Conservation (phyloP, 92 coral and sea anemone species). For the Zoanthus sociatus region DNA sequence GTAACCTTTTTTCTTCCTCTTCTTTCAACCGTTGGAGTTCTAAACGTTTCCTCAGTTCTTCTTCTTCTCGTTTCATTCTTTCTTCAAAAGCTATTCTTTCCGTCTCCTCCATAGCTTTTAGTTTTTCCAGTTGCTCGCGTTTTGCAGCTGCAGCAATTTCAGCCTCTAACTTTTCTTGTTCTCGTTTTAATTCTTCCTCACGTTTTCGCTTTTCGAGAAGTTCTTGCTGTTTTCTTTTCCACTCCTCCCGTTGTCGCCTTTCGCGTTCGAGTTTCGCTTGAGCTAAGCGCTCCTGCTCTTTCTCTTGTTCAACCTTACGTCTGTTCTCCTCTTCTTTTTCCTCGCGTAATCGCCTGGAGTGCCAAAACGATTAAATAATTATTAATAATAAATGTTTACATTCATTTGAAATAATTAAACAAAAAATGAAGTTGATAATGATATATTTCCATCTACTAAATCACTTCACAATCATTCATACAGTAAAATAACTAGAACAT, state of each 20-base stretch:
- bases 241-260: constrained; percentile 83
- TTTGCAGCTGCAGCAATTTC: constrained; percentile 86
- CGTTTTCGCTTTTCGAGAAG: constrained; percentile 86
- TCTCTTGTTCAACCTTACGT: constrained; percentile 81
- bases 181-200: constrained; percentile 89
- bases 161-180: constrained; percentile 86
- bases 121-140: constrained; percentile 86
- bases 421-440: too few relatives aligned
- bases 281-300: constrained; percentile 76
- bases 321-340: constrained; percentile 77
- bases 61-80: constrained; percentile 87
- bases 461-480: too few relatives aligned
- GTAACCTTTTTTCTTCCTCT: constrained; percentile 73
- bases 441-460: too few relatives aligned
- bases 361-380: not conserved
- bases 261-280: constrained; percentile 78
- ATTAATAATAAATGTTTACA: too few relatives aligned
- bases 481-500: too few relatives aligned
- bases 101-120: constrained; percentile 87
- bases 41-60: constrained; percentile 76
- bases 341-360: constrained; percentile 62
- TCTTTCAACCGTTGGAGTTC: constrained; percentile 79
- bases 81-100: constrained; percentile 87
- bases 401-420: too few relatives aligned
- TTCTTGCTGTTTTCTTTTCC: constrained; percentile 88